These are phyloP conservation scores for Harlomillsia oculata DNA, from an alignment of 1,140 invertebrate genomes.

Conservation along the genomic window DNA sequence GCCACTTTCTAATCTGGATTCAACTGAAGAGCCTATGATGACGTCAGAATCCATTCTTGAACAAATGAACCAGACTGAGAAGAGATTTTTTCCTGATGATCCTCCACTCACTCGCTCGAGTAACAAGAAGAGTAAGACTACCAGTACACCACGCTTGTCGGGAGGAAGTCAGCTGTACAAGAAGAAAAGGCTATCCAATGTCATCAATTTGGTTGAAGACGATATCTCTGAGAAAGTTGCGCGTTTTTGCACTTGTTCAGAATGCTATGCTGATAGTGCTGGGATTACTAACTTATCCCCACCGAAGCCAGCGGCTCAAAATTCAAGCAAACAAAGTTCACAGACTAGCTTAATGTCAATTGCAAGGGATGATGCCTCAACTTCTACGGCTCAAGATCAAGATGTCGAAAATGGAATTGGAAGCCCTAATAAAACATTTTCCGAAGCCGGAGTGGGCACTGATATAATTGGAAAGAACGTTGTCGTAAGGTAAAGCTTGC, in stretches of 20 bases:
- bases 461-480: not conserved
- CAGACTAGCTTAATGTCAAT: not conserved
- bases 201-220: conserved; percentile 18
- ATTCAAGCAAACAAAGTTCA: not conserved
- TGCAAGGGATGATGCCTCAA: not conserved
- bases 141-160: not conserved
- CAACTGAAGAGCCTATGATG: conserved; percentile 12
- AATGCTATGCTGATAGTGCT: conserved; percentile 32
- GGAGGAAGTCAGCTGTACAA: conserved; percentile 11
- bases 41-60: conserved; percentile 33
- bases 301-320: not conserved
- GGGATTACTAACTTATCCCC: conserved; percentile 15
- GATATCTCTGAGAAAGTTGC: conserved; percentile 13
- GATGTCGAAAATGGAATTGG: not conserved
- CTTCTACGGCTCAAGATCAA: not conserved
- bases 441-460: not conserved
- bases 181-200: conserved; percentile 16
- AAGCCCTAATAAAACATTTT: not conserved
- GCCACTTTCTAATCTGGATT: not conserved
- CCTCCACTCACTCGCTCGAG: not conserved
- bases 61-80: conserved; percentile 36
- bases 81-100: conserved; percentile 33
- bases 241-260: conserved; percentile 29
- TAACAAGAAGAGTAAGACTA: conserved; percentile 7
- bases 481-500: not conserved